Conservation (phyloP, 2,888 invertebrate genomes). For the Nineta flava region DNA sequence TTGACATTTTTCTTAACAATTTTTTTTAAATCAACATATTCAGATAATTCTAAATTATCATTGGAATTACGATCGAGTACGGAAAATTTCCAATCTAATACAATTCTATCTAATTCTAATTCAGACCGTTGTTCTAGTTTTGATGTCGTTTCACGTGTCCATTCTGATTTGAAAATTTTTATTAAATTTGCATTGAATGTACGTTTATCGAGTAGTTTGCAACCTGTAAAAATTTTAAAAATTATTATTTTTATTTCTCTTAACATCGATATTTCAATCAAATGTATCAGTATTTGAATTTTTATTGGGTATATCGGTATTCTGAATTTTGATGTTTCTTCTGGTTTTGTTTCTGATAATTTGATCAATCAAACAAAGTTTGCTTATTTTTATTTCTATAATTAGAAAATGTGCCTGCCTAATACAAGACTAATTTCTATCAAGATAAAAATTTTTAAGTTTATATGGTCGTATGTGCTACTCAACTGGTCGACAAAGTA, state of each 20-base stretch:
- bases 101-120: constrained; percentile 30
- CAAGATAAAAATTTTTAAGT: too few species aligned
- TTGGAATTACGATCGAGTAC: constrained; percentile 69
- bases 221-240: constrained; percentile 29
- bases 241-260: background rate
- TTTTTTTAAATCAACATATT: constrained; percentile 65
- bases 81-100: constrained; percentile 82
- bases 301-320: too few species aligned
- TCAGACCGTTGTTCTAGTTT: constrained; percentile 19
- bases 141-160: constrained; percentile 28
- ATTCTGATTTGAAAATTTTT: constrained; percentile 72
- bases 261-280: background rate
- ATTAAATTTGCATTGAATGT: constrained; percentile 73
- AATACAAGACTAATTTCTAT: too few species aligned
- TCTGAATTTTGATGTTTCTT: too few species aligned
- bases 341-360: too few species aligned
- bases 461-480: too few species aligned
- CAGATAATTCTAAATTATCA: constrained; percentile 58
- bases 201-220: constrained; percentile 57
- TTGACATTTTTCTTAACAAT: constrained; percentile 78
- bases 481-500: too few species aligned
- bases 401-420: too few species aligned
- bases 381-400: too few species aligned
- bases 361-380: too few species aligned
- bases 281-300: too few species aligned